Conservation (phyloP, 1,140 invertebrate species). For the Tribolium castaneum region DNA sequence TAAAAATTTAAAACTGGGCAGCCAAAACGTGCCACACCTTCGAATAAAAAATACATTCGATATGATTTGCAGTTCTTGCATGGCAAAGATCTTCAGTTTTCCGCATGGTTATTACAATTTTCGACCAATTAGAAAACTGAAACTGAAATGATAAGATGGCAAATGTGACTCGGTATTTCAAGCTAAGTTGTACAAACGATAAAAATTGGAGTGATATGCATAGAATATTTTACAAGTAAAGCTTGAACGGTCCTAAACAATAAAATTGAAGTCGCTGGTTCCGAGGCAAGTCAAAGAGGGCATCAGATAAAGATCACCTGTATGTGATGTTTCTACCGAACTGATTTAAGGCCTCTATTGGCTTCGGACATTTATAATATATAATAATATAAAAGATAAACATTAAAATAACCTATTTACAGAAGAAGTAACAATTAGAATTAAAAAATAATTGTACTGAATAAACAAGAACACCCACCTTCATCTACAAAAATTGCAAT, state of each 20-base stretch:
- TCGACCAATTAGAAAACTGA: too few species aligned
- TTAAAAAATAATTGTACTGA: constrained; percentile 56
- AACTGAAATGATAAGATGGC: too few species aligned
- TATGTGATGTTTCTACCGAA: constrained; percentile 55
- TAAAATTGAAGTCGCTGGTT: background rate
- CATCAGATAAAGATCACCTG: constrained; percentile 29
- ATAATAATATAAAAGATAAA: constrained; percentile 51
- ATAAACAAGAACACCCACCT: constrained; percentile 51
- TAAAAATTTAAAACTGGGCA: background rate
- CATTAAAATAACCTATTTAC: constrained; percentile 57
- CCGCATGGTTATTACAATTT: too few species aligned
- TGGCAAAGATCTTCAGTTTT: background rate
- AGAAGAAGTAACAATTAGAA: constrained; percentile 53
- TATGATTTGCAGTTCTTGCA: constrained; percentile 4
- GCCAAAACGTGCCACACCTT: background rate
- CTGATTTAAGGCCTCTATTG: constrained; percentile 62
- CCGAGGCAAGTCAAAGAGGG: background rate
- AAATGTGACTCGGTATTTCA: too few species aligned
- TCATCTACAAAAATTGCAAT: constrained; percentile 43
- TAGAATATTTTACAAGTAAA: background rate
- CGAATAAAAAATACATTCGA: background rate
- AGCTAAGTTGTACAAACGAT: background rate
- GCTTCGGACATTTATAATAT: constrained; percentile 59
- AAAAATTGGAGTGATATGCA: background rate
- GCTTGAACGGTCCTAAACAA: background rate